Percentiles rank a stretch among this genome's conserved stretches.
Evolutionary conservation across 2,797 vertebrate species (phyloP).

Genomic region (Semotilus atromaculatus): DNA sequence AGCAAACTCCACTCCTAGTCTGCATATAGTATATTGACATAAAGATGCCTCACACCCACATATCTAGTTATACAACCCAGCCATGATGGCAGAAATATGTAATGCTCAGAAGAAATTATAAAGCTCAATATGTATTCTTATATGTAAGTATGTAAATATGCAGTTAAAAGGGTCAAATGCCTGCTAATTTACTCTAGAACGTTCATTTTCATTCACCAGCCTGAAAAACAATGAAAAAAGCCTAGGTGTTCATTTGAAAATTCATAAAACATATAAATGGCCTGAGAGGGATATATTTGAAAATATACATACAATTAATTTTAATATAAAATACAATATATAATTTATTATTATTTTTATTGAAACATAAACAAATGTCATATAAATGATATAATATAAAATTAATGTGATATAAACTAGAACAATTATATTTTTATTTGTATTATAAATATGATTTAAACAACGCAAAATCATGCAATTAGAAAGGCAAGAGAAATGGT

Average conservation of each 20-base stretch:
- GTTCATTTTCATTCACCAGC: neutral
- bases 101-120: neutral
- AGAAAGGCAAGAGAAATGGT: neutral
- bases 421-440: neutral
- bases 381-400: neutral
- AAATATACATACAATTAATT: neutral
- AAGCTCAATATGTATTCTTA: neutral
- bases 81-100: neutral
- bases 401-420: neutral
- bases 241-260: neutral
- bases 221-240: neutral
- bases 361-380: neutral
- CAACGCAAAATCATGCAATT: neutral
- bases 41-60: conserved; percentile 13
- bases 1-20: neutral
- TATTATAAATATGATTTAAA: neutral
- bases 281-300: neutral
- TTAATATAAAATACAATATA: neutral
- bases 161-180: neutral
- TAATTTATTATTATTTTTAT: neutral
- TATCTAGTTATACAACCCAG: conserved; percentile 18
- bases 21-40: conserved; percentile 15
- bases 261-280: neutral
- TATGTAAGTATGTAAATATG: neutral
- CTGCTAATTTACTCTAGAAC: neutral